Base-by-base conservation (phyloP, 2,888 invertebrate genomes). In the Glaucopsyche alexis region DNA sequence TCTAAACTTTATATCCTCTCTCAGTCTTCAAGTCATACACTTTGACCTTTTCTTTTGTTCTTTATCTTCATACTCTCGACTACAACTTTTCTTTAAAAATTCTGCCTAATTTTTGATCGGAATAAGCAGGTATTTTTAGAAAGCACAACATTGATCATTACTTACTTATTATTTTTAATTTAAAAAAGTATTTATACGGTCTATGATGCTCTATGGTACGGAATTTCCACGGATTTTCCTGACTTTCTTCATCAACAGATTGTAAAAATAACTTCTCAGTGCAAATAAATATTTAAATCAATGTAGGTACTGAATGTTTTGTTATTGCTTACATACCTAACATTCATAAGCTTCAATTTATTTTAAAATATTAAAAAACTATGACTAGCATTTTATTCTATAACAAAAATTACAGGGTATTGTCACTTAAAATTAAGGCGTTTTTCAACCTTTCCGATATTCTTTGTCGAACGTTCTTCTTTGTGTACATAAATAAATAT, bases 381-480 rank as follows among this genome's bases (percentile, higher is more conserved):
- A 69, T 16, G 69, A 49, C 69, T 69, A 69, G 69, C 69, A 47
- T 69, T 69, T 47, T 49, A 29, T 47, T 47, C 19, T 47, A 47
- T 19, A 69, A 29, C 19, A 49, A 69, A 69, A 69, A 8, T 11
- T 29, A 49, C 19, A 49, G 19, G 16, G 67, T 69, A 69, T 69
- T 69, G 69, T 69, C 69, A 29, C 69, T 47, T 69, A 67, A 42
- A 67, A 45, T 14, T 69, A 69, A 69, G 69, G 47, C 69, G 13
- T 69, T 49, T 49, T 13, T 55, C 11, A 19, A 55, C 1, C 19
- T 16, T 55, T 19, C 16, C 9, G 9, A 11, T 55, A 19, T 19
- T 55, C 55, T 19, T 11, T 42, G n/a, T n/a, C n/a, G 42, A 7
- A 19, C 1, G 1, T 19, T 9, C 11, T 55, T 19, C 19, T 49